Base-by-base conservation (phyloP, 2,113 vertebrate species). In the Gasterosteus nipponicus region DNA sequence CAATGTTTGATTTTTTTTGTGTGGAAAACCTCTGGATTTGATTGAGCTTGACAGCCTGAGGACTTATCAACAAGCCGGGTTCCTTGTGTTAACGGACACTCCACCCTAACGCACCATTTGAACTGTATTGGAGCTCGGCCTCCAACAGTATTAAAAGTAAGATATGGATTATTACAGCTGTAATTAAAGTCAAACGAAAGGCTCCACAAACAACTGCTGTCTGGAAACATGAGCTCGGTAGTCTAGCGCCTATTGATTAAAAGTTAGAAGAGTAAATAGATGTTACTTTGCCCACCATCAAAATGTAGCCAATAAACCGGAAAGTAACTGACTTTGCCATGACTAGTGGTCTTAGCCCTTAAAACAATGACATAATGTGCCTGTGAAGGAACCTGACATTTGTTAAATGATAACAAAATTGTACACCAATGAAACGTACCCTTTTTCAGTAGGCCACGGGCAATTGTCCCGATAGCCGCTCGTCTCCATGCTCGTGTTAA, bases 401-500 rank as follows among this genome's bases (percentile, higher is more conserved):
- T 44, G 1, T 15, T n/a, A 22, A 53, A 26, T 19, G 3, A 53
- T 18, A 4, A 22, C 18, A 33, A 44, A 42, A 22, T 31, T 44
- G 3, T 39, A 60, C 1, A 5, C 0, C 31, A 4, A 46, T 16
- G 3, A 7, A 49, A 66, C 29, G 51, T 69, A 94, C 93, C 62
- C 3, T 90, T 87, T 92, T 1, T 77, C 83, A 16, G 26, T n/a
- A 0, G 94, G 92, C 93, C 93, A 94, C 0, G 92, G 86, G 42
- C 94, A 94, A 1, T 19, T 53, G 8, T 80, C 31, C 57, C 79
- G 49, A 49, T 91, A 92, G 46, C 82, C 82, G 3, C 60, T 90
- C 0, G 42, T 61, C 53, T 85, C 82, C 91, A 94, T 91, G 63
- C 31, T 82, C 19, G 39, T 46, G 60, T 80, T 89, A 78, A 93